Evolutionary conservation across 2,113 vertebrate species (phyloP), one percentile per base, ranked within the genome.

Genomic region (Lophotis ruficrista): DNA sequence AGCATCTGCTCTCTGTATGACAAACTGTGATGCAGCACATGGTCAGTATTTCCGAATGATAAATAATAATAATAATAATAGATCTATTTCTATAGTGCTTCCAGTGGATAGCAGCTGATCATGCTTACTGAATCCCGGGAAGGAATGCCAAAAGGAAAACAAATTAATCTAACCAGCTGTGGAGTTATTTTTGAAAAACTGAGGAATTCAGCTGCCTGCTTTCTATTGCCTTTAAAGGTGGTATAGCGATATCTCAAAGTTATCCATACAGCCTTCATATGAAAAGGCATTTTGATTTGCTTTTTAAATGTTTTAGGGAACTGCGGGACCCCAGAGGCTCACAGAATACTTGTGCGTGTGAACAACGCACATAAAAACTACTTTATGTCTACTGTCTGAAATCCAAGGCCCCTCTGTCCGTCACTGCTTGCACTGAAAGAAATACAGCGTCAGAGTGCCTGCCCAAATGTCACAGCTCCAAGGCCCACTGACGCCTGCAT

Each of bases 131-230:
- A 69, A 86, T 95, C 47, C 73, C 89, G 66, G 35, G 58, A 71
- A 92, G 22, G 81, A 94, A 85, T 75, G 80, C 45, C 93, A 90
- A 92, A 91, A 92, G 51, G 72, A 97, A 92, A 94, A 90, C 61
- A 87, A 94, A 96, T 75, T 2, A 93, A 95, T 80, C 56, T 76
- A 83, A 86, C 66, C 96, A 97, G 94, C 91, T 97, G 92, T 90
- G 77, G 73, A 83, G 53, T 70, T 96, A 92, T 97, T 95, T 97
- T 93, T 92, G 88, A 94, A 87, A 94, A 96, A 70, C 48, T 90
- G 37, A 82, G 28, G 50, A 87, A 78, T 83, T 89, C 71, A 62
- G 22, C 61, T 77, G 27, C n/a, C 77, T 86, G 57, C n/a, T 89
- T 91, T 96, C 83, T 89, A 57, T 78, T 89, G 79, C 79, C 73